Evolutionary conservation across 1,140 invertebrate genomes (phyloP).

Genomic region (Mylabris phalerata): DNA sequence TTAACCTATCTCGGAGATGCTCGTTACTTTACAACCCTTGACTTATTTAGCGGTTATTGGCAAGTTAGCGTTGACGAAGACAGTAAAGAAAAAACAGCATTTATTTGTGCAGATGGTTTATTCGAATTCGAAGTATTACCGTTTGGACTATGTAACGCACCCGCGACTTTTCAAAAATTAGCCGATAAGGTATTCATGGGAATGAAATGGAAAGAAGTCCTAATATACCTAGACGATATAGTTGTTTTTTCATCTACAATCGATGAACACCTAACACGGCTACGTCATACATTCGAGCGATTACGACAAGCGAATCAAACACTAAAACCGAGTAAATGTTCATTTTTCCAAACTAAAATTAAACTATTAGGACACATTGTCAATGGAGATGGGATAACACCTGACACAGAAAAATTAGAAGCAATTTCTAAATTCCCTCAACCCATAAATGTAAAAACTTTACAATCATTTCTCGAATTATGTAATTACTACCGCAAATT

Average conservation of each 20-base stretch:
- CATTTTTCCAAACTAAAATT: background rate
- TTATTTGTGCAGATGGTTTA: background rate
- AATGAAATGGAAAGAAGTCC: constrained; percentile 6
- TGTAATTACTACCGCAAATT: constrained; percentile 9
- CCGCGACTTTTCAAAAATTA: constrained; percentile 17
- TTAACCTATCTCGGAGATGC: background rate
- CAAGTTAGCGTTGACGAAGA: constrained; percentile 32
- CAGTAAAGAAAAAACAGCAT: background rate
- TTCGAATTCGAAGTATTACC: constrained; percentile 12
- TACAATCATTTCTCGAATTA: constrained; percentile 1
- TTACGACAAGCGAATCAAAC: background rate
- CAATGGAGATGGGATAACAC: background rate
- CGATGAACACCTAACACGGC: constrained; percentile 2
- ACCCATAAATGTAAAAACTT: background rate
- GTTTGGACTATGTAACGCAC: constrained; percentile 26
- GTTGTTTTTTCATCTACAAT: constrained; percentile 1
- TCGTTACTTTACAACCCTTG: constrained; percentile 26
- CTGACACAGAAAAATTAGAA: background rate
- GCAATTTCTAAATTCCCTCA: constrained; percentile 3
- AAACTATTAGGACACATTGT: constrained; percentile 2
- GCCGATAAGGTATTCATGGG: constrained; percentile 4
- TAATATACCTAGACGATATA: constrained; percentile 14
- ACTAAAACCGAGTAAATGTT: background rate
- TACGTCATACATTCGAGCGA: background rate
- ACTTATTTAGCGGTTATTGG: constrained; percentile 46